phyloP scores from a whole-genome alignment of 2,888 invertebrate genomes.

The Macaria liturata region DNA sequence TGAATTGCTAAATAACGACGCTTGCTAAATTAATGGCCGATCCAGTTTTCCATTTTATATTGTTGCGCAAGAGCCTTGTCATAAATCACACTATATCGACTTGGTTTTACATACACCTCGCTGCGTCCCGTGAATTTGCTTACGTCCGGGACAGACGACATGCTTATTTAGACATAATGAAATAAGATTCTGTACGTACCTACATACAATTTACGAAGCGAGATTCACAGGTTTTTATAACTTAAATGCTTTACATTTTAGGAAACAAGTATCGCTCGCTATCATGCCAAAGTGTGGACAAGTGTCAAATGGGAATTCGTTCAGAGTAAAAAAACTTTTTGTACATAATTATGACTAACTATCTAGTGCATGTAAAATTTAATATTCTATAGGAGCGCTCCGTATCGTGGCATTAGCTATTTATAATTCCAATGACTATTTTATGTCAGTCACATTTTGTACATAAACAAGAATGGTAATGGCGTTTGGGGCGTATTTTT shows the following conservation, averaged over 20 bases:
- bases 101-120: conserved; percentile 29
- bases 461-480: conserved; percentile 44
- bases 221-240: no score
- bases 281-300: no score
- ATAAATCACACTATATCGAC: conserved; percentile 51
- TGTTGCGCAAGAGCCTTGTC: conserved; percentile 49
- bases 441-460: conserved; percentile 46
- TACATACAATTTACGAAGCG: no score
- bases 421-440: conserved; percentile 57
- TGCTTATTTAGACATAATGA: no score
- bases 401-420: conserved; percentile 45
- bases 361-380: conserved; percentile 29
- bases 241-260: no score
- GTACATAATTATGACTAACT: conserved; percentile 42
- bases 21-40: conserved; percentile 64
- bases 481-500: conserved; percentile 33
- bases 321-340: no score
- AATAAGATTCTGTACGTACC: no score
- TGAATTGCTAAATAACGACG: conserved; percentile 64
- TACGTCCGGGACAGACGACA: no score
- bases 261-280: no score
- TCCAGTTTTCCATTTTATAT: conserved; percentile 57
- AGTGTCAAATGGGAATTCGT: no score
- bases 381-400: conserved; percentile 52
- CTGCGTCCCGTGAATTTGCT: no score